phyloP scores from a whole-genome alignment of 2,113 vertebrate species.

The Hippocampus barbouri region DNA sequence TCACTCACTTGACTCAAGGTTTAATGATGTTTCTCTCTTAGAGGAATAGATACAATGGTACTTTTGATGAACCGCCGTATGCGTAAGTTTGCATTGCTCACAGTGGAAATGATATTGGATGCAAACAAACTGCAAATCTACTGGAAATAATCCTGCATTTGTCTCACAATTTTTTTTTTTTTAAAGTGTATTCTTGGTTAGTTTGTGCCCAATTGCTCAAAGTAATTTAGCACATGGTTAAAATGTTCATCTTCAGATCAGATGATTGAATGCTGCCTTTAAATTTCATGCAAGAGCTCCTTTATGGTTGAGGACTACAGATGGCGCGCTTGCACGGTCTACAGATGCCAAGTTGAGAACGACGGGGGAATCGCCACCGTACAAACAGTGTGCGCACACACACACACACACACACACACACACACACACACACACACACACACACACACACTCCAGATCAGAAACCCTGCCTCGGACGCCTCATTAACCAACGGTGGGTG shows the following conservation, averaged over 20 bases:
- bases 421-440: constrained; percentile 22
- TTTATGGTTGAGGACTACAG: constrained; percentile 56
- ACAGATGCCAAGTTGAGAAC: constrained; percentile 32
- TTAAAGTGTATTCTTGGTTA: background rate
- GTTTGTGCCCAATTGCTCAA: background rate
- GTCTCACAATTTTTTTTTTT: background rate
- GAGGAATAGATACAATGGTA: background rate
- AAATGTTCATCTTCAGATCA: constrained; percentile 41
- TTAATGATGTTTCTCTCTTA: background rate
- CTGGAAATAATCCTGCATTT: background rate
- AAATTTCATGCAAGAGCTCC: constrained; percentile 44
- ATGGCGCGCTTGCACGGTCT: constrained; percentile 55
- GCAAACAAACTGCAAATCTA: background rate
- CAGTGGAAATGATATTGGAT: background rate
- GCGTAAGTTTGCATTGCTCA: background rate
- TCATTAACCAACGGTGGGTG: constrained; percentile 62
- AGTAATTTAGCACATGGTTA: constrained; percentile 23
- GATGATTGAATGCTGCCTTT: constrained; percentile 47
- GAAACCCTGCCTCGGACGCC: constrained; percentile 38
- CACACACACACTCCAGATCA: constrained; percentile 27
- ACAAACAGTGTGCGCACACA: constrained; percentile 1
- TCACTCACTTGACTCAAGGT: background rate
- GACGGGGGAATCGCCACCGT: constrained; percentile 20
- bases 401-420: constrained; percentile 2
- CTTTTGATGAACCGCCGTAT: background rate